Evolutionary conservation across 2,113 vertebrate species (phyloP).

Genomic region (Sceloporus undulatus): DNA sequence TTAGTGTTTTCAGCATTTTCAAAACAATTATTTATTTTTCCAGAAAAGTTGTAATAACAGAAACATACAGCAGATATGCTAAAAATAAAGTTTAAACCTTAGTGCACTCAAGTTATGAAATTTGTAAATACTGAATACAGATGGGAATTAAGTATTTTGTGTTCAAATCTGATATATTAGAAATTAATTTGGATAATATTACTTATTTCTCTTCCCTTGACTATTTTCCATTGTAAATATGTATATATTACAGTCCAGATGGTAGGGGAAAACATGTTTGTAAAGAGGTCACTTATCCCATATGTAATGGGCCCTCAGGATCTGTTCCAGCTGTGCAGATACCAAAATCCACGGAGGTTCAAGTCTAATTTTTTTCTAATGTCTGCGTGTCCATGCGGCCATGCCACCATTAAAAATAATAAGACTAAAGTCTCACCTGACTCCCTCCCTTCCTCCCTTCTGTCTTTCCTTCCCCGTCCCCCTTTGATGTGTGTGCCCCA

Average conservation of each 20-base stretch:
- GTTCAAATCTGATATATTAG: constrained; percentile 54
- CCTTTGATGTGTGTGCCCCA: no score
- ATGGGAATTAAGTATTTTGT: constrained; percentile 53
- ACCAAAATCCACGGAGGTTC: no score
- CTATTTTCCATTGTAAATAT: constrained; percentile 76
- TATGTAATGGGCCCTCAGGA: no score
- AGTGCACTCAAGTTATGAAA: neutral
- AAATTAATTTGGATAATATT: constrained; percentile 45
- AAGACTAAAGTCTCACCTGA: no score
- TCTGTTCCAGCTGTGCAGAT: no score
- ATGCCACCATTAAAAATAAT: no score
- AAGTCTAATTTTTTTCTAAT: no score
- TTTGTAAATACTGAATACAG: constrained; percentile 21
- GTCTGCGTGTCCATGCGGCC: no score
- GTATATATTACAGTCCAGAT: constrained; percentile 65
- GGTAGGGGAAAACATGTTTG: constrained; percentile 44
- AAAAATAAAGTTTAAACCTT: neutral
- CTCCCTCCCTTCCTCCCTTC: no score
- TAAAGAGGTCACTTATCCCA: constrained; percentile 54
- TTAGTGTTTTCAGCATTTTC: constrained; percentile 62
- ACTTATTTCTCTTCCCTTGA: constrained; percentile 60
- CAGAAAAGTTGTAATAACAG: constrained; percentile 40
- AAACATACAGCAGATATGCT: neutral
- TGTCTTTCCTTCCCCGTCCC: no score
- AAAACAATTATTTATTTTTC: constrained; percentile 51